Evolutionary conservation across 1,140 invertebrate species (phyloP), one percentile per base, ranked within the genome.

Genomic region (Colletes gigas): DNA sequence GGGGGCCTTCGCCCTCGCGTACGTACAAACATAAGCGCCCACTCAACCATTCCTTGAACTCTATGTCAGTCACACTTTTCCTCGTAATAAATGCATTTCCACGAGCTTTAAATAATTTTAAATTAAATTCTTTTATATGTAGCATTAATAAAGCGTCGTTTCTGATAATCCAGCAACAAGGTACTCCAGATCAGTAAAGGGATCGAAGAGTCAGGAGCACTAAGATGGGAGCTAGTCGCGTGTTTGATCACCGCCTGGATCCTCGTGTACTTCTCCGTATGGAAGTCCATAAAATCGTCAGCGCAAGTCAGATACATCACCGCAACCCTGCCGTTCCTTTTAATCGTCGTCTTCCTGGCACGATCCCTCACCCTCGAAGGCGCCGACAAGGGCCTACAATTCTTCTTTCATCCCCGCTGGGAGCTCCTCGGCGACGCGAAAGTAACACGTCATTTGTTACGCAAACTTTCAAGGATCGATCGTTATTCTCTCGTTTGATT

Each of bases 221-320:
- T 98, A 84, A 94, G 97, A 83, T 98, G 97, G 96, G 97, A 98
- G 88, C 93, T 98, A 52, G 96, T 98, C 21, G 96, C 97, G 47
- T 98, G 97, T 88, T 94, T 98, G 44, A 93, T 98, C 41, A 96
- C 97, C 82, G 97, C 97, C 72, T 98, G 98, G 97, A 94, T 98
- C 59, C 93, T 98, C 83, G 97, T 98, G 60, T 98, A 98, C 93
- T 98, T 98, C 91, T 97, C 97, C 66, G 95, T 98, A 60, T 98
- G 98, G 96, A 98, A 98, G 94, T 98, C 97, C 73, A 97, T 98
- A 74, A 97, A 97, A 90, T 97, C 97, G 63, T 96, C 97, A 86
- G 97, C 97, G 4, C 92, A 94, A 89, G 95, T 97, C 47, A 95
- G 98, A 67, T 98, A 98, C 92, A 96, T 98, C 88, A 98, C 98